A percentile compares a stretch with the other conserved stretches of the same genome.
These are phyloP conservation scores for Pangasianodon hypophthalmus DNA, from an alignment of 2,113 vertebrate species.

Conservation along the genomic window DNA sequence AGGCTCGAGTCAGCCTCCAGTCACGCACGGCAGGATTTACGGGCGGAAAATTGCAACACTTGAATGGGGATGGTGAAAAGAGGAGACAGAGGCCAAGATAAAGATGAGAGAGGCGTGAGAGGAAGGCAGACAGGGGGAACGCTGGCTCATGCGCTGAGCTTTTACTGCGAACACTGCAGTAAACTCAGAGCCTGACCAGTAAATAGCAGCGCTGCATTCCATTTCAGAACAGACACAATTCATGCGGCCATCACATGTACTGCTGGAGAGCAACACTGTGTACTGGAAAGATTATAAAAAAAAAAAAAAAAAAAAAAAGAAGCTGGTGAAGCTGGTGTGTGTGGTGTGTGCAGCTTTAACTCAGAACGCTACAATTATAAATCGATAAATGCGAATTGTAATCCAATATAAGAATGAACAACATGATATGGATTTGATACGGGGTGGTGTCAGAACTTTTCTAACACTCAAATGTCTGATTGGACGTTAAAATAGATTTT, in stretches of 20 bases:
- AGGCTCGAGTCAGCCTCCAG: constrained; percentile 18
- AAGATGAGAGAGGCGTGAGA: constrained; percentile 39
- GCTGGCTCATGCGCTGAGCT: background rate
- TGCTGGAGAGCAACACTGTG: background rate
- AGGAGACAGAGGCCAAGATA: constrained; percentile 31
- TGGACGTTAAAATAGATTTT: background rate
- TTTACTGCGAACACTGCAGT: constrained; percentile 28
- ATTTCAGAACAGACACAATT: background rate
- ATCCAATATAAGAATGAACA: background rate
- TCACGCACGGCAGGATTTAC: constrained; percentile 45
- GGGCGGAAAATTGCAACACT: constrained; percentile 45
- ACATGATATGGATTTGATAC: background rate
- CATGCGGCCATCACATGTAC: background rate
- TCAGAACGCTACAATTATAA: background rate
- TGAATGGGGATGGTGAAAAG: constrained; percentile 40
- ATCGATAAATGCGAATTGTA: background rate
- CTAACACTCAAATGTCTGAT: background rate
- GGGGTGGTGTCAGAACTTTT: background rate
- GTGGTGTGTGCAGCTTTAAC: background rate
- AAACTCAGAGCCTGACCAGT: constrained; percentile 11
- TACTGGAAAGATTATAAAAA: background rate
- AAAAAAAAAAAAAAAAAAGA: background rate
- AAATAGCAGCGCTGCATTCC: constrained; percentile 9
- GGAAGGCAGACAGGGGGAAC: constrained; percentile 32
- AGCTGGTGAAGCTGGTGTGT: background rate